Conservation (phyloP, 1,140 invertebrate genomes). For the Doryteuthis pealeii region DNA sequence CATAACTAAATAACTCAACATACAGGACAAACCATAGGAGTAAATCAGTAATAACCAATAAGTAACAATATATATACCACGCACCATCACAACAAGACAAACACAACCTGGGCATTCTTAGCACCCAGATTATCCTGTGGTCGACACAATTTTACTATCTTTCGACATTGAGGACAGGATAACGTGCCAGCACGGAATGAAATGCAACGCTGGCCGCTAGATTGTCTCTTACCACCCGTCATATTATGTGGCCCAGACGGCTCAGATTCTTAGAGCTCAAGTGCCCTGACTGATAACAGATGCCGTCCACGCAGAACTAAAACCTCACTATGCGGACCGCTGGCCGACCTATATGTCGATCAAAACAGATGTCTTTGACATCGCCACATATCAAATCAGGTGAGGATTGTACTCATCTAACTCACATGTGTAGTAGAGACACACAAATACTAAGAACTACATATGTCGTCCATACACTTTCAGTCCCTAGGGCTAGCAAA, state of each 20-base stretch:
- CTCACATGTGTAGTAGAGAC: constrained; percentile 47
- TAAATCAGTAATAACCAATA: background rate
- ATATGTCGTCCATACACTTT: too few species aligned
- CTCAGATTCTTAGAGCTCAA: constrained; percentile 56
- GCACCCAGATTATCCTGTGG: constrained; percentile 68
- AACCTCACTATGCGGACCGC: constrained; percentile 59
- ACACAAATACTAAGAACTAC: too few species aligned
- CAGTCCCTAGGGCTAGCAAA: too few species aligned
- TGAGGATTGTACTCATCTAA: constrained; percentile 47
- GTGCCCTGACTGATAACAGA: constrained; percentile 56
- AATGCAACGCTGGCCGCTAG: constrained; percentile 69
- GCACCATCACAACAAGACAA: too few species aligned
- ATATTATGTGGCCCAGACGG: constrained; percentile 67
- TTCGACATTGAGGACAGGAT: constrained; percentile 64
- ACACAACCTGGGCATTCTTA: constrained; percentile 56
- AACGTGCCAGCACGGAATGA: constrained; percentile 66
- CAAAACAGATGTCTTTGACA: constrained; percentile 59
- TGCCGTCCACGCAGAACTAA: constrained; percentile 56
- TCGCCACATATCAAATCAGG: constrained; percentile 56
- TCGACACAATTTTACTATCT: constrained; percentile 69
- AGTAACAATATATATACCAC: too few species aligned
- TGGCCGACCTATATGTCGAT: constrained; percentile 59
- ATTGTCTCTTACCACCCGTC: constrained; percentile 67
- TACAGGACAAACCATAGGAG: background rate
- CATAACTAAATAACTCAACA: too few species aligned